Evolutionary conservation across 2,888 invertebrate species (phyloP), one percentile per base, ranked within the genome.

Genomic region (Cheilosia urbana): DNA sequence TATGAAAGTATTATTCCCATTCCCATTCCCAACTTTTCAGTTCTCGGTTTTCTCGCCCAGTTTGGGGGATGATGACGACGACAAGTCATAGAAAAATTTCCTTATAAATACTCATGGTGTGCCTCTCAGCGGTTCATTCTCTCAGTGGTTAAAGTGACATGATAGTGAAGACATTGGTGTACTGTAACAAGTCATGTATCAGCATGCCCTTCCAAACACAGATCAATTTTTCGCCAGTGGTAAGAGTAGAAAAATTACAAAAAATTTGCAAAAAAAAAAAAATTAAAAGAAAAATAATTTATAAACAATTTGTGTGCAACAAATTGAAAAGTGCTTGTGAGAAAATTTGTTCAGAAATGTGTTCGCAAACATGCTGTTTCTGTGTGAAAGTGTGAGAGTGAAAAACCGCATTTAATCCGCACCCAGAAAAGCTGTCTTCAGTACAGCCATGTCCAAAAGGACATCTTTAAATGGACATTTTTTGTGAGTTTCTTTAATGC

Each of bases 141-240:
- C 89, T 90, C 90, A 92, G 92, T 92, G 90, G 90, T 92, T 91
- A 89, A 92, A 92, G 92, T 92, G 92, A 92, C 92, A 92, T 92
- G 92, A 92, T 90, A 92, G 92, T 92, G 91, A 91, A 91, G 91
- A 91, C 90, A 91, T 91, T 90, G 90, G 91, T 89, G 90, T 90
- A 91, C 89, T 90, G 90, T 91, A 90, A 89, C 90, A 91, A 92
- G 92, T 92, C 92, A 92, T 92, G 92, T 92, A 92, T 92, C 92
- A 92, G 91, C 92, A 92, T 92, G 92, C 90, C 91, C 91, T 91
- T 91, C 91, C 92, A 90, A 92, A 90, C 92, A 91, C 92, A 92
- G 90, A 90, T 90, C 89, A 91, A 90, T 90, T 91, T 90, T 89
- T 90, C 91, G 90, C 91, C 90, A 91, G 92, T 89, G 92, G 92